Evolutionary conservation across 2,888 invertebrate species (phyloP), one percentile per base, ranked within the genome.

Genomic region (Lordiphosa fenestrarum): DNA sequence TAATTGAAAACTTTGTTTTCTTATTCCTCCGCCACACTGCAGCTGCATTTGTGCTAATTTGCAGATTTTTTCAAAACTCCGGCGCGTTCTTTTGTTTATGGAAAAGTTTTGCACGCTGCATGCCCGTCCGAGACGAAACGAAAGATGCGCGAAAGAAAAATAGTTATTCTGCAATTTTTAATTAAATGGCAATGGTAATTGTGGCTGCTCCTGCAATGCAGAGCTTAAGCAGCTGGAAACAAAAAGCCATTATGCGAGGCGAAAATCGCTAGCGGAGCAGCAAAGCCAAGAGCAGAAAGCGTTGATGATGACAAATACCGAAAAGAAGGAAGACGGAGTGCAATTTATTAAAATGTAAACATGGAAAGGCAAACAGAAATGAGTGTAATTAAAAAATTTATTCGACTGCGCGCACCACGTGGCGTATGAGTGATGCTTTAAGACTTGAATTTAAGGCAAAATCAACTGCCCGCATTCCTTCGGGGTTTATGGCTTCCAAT

Each of bases 101-200:
- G 71, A 54, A 82, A 66, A 67, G 49, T 53, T 63, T 42, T 46
- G 37, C 57, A 60, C 66, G 68, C 69, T 64, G 51, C 42, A 65
- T 44, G 46, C 46, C 12, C 30, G 30, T 30, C 30, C 30, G 41
- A 48, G 37, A 21, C 10, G 25, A 39, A 38, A 48, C 53, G 48
- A 40, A 59, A 68, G 60, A 58, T 57, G 69, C 66, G 65, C 71
- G 69, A 63, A 83, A 69, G 71, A 71, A 81, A 83, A 77, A 75
- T 77, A 84, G 84, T 84, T 75, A 84, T 84, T 75, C 84, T 84
- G 84, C 84, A 81, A 84, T 81, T 81, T 81, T 84, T 81, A 81
- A 81, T 81, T 81, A 81, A 81, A 81, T 84, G 78, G 78, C 72
- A 81, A 78, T 81, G 71, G 70, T 64, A 78, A 73, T 69, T 48